A percentile compares a stretch with the other conserved stretches of the same genome.
Conservation (phyloP, 2,797 vertebrate species). For the Sylvia borin region DNA sequence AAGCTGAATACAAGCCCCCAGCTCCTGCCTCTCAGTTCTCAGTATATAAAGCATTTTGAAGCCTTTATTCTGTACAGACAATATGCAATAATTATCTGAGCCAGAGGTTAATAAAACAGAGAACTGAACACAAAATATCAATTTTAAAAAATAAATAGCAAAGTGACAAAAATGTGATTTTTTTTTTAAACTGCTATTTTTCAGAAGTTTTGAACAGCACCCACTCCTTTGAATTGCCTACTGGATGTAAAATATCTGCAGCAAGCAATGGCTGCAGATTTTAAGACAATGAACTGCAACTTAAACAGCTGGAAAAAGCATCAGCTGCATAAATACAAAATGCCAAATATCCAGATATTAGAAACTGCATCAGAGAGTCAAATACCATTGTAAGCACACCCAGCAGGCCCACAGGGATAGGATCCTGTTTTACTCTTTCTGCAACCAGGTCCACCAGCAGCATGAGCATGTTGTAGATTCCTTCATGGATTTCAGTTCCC, state of each 20-base stretch:
- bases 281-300: background rate
- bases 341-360: background rate
- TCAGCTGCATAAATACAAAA: background rate
- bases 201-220: background rate
- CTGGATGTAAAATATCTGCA: background rate
- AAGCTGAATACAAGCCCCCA: background rate
- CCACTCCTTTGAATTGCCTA: background rate
- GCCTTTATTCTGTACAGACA: background rate
- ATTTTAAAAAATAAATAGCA: background rate
- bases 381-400: slow-evolving; percentile 94
- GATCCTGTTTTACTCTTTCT: slow-evolving; percentile 96
- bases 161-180: background rate
- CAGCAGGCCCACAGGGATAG: slow-evolving; percentile 90
- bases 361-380: background rate
- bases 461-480: slow-evolving; percentile 99
- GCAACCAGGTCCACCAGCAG: slow-evolving; percentile 95
- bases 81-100: background rate
- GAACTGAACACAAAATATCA: background rate
- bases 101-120: background rate
- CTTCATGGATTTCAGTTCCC: slow-evolving; percentile 99
- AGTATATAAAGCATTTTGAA: background rate
- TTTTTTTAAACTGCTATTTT: background rate
- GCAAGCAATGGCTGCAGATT: background rate
- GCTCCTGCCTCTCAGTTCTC: background rate
- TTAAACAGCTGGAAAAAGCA: background rate